Evolutionary conservation across 2,888 invertebrate species (phyloP).

Genomic region (Monopis laevigella): DNA sequence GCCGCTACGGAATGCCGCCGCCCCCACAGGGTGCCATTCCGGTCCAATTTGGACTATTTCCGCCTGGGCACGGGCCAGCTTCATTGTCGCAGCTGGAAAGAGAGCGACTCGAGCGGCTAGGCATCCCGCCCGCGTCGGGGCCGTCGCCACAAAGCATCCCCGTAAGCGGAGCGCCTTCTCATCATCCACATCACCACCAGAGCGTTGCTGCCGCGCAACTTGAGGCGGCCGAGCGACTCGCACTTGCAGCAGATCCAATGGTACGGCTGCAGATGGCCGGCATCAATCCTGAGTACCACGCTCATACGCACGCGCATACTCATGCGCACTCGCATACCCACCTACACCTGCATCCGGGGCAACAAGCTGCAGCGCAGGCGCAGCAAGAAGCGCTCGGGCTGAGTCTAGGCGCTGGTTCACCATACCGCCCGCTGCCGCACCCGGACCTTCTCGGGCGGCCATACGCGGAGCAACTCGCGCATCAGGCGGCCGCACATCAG

Average conservation of each 20-base stretch:
- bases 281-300: slow-evolving; percentile 88
- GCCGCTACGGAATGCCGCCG: slow-evolving; percentile 75
- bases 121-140: slow-evolving; percentile 72
- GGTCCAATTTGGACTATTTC: slow-evolving; percentile 77
- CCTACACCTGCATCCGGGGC: slow-evolving; percentile 81
- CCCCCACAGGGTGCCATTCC: slow-evolving; percentile 73
- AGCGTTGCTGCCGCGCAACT: slow-evolving; percentile 69
- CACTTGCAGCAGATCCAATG: slow-evolving; percentile 91
- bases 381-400: slow-evolving; percentile 73
- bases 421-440: slow-evolving; percentile 75
- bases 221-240: slow-evolving; percentile 80
- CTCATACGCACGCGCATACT: slow-evolving; percentile 92
- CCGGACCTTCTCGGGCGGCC: slow-evolving; percentile 83
- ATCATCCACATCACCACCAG: slow-evolving; percentile 55
- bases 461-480: slow-evolving; percentile 83
- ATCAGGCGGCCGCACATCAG: slow-evolving; percentile 84
- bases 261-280: slow-evolving; percentile 94
- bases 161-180: slow-evolving; percentile 65
- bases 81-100: slow-evolving; percentile 85
- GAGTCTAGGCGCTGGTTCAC: slow-evolving; percentile 52
- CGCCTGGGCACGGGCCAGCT: slow-evolving; percentile 74
- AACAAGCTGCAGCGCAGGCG: slow-evolving; percentile 69
- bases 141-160: slow-evolving; percentile 59
- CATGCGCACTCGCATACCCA: slow-evolving; percentile 92
- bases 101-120: slow-evolving; percentile 85